Evolutionary conservation across 2,888 invertebrate species (phyloP).

Genomic region (Eupeodes latifasciatus): DNA sequence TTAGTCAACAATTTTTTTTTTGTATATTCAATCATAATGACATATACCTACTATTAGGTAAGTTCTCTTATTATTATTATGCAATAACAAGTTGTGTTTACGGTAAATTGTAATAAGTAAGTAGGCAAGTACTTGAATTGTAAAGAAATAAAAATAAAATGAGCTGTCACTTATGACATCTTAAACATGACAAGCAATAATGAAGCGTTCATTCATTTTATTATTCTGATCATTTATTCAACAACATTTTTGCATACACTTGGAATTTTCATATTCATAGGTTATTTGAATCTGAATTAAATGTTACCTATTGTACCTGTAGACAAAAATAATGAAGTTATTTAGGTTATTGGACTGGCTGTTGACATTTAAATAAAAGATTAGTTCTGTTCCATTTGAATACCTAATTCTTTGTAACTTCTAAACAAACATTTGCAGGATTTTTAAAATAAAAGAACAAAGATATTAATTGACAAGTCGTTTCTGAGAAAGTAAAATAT

Average conservation of each 20-base stretch:
- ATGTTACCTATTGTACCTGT: too few species aligned
- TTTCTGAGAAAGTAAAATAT: too few species aligned
- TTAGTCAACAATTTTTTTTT: not conserved
- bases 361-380: too few species aligned
- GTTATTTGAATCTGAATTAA: too few species aligned
- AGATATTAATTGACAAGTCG: too few species aligned
- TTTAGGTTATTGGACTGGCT: too few species aligned
- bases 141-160: not conserved
- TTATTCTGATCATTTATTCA: not conserved
- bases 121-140: not conserved
- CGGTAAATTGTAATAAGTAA: conserved; percentile 3
- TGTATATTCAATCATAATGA: conserved; percentile 12
- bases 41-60: not conserved
- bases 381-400: too few species aligned
- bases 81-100: conserved; percentile 8
- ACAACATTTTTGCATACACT: not conserved
- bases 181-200: conserved; percentile 21
- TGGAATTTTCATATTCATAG: too few species aligned
- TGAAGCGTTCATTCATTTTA: conserved; percentile 18
- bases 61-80: not conserved
- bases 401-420: too few species aligned
- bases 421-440: too few species aligned
- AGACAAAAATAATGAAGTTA: too few species aligned
- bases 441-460: too few species aligned
- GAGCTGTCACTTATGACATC: conserved; percentile 21